A percentile compares a stretch with the other conserved stretches of the same genome.
Evolutionary conservation across 1,140 invertebrate genomes (phyloP).

Genomic region (Cryptotermes secundus): DNA sequence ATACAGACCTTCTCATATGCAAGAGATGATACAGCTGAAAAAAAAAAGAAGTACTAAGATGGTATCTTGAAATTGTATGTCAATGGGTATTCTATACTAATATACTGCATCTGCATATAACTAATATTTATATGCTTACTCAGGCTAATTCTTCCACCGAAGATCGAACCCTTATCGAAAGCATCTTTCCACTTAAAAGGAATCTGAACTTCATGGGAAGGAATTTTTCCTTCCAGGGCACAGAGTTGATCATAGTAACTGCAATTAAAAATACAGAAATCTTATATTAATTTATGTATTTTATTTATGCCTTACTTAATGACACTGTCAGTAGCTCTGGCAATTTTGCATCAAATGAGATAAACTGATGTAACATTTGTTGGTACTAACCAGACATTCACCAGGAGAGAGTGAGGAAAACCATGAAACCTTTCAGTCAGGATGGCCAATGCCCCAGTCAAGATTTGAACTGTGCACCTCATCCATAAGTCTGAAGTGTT

Average conservation of each 20-base stretch:
- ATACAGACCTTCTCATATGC: conserved; percentile 93
- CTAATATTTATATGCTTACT: conserved; percentile 64
- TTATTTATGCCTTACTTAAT: too few relatives aligned
- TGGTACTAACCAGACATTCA: too few relatives aligned
- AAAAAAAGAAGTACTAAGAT: conserved; percentile 33
- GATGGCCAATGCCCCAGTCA: too few relatives aligned
- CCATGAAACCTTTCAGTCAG: too few relatives aligned
- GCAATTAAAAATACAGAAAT: conserved; percentile 42
- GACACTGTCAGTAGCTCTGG: too few relatives aligned
- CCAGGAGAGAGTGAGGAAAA: too few relatives aligned
- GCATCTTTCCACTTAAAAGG: conserved; percentile 99
- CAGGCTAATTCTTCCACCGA: conserved; percentile 88
- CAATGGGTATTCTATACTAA: not conserved
- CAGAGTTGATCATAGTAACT: conserved; percentile 97
- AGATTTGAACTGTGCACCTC: too few relatives aligned
- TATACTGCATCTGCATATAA: not conserved
- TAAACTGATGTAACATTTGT: too few relatives aligned
- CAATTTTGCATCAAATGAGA: too few relatives aligned
- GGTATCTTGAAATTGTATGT: not conserved
- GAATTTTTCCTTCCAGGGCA: conserved; percentile 90
- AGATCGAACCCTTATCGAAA: conserved; percentile 93
- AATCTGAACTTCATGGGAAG: conserved; percentile 85
- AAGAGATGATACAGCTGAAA: conserved; percentile 76
- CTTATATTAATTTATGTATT: too few relatives aligned
- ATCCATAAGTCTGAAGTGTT: too few relatives aligned